phyloP scores from a whole-genome alignment of 2,113 vertebrate species.

The Daphoenositta chrysoptera region DNA sequence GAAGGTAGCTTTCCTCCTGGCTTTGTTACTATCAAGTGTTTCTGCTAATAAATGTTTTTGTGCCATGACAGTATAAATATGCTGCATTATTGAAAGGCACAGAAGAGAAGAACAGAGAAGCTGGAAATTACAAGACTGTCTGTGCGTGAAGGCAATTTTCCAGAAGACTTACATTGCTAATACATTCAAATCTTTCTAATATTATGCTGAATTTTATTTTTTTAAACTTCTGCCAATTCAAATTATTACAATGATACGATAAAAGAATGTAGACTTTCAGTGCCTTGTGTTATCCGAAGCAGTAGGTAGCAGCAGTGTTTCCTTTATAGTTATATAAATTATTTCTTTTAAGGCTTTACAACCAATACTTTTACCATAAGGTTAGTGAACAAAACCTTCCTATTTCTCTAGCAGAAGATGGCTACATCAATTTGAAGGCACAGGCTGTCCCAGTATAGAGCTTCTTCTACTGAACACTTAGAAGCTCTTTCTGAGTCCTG shows the following conservation, averaged over 20 bases:
- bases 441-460: neutral
- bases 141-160: constrained; percentile 30
- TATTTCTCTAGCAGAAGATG: neutral
- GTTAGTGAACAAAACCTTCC: neutral
- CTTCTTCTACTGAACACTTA: neutral
- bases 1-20: neutral
- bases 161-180: constrained; percentile 14
- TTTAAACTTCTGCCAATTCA: neutral
- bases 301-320: neutral
- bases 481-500: neutral
- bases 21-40: neutral
- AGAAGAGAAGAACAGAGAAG: neutral
- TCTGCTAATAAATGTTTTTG: constrained; percentile 16
- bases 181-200: constrained; percentile 2
- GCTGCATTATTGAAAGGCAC: neutral
- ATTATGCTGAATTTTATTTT: neutral
- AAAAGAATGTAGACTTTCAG: neutral
- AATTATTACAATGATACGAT: neutral
- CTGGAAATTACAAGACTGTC: constrained; percentile 20
- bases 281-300: neutral
- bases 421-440: neutral
- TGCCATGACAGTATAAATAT: constrained; percentile 15
- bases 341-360: neutral
- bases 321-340: neutral
- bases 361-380: neutral